Base-by-base conservation (phyloP, 2,113 vertebrate genomes). In the Setophaga coronata region DNA sequence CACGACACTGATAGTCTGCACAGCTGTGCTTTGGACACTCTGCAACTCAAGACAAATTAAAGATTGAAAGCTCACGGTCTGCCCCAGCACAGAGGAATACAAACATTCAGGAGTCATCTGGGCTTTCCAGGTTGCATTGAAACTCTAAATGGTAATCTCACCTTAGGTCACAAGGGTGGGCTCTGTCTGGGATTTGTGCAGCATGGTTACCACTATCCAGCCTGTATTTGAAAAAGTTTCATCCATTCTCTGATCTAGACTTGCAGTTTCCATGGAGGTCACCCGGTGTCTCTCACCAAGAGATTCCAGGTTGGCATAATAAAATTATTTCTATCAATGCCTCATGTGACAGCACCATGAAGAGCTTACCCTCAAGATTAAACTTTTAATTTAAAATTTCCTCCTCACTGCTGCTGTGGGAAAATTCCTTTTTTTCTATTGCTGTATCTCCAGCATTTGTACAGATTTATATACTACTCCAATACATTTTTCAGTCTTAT, bases 401-500 rank as follows among this genome's bases (percentile, higher is more conserved):
- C 25, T 85, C 47, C 38, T 79, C 28, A 8, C 15, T 73, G 50
- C 8, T 82, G 71, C 74, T 70, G 38, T 28, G 60, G 18, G 29
- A 53, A 85, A 60, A 51, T 45, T 80, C 73, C 4, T 69, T 62
- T 67, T 67, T 64, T 80, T 16, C 50, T 24, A 10, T 70, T 80
- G 50, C 29, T 85, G 0, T 65, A 62, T 61, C 84, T 88, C 56
- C 38, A 50, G 57, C 51, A 80, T 80, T 94, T 89, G 33, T 47
- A 72, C 0, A 5, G 81, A 94, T 82, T 91, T 96, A 69, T 56
- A 47, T 86, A 65, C 66, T 48, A 17, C 51, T 19, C 31, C 51
- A 90, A 83, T 48, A 45, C 81, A 92, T 92, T 92, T 95, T 89
- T 70, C 64, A 93, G 71, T 36, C 69, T 93, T 81, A 74, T 6